Percentiles rank a stretch among this genome's conserved stretches.
Conservation (phyloP, 2,888 invertebrate genomes). For the Hypolimnas misippus region DNA sequence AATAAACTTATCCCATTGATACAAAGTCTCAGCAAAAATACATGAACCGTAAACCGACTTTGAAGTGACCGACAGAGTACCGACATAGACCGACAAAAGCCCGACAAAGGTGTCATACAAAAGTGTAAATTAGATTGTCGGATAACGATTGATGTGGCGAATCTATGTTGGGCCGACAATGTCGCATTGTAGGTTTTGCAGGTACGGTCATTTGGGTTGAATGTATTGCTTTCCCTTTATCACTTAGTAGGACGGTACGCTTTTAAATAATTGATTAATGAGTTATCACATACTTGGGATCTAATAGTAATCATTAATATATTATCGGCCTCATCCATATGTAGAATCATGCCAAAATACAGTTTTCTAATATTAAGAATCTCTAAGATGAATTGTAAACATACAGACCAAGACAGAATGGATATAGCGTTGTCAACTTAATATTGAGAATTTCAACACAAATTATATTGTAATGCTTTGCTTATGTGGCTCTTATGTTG, state of each 20-base stretch:
- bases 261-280: conserved; percentile 3
- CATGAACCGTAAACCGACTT: conserved; percentile 29
- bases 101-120: conserved; percentile 32
- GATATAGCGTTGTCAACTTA: too few relatives aligned
- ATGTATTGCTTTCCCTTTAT: conserved; percentile 10
- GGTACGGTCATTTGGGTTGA: conserved; percentile 12
- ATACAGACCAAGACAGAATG: too few relatives aligned
- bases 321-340: too few relatives aligned
- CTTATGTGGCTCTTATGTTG: too few relatives aligned
- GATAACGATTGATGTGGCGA: conserved; percentile 73
- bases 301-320: too few relatives aligned
- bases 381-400: too few relatives aligned
- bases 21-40: conserved; percentile 22
- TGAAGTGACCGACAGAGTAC: conserved; percentile 29
- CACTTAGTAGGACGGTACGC: neutral
- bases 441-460: too few relatives aligned
- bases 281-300: too few relatives aligned
- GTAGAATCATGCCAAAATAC: too few relatives aligned
- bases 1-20: conserved; percentile 27
- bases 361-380: too few relatives aligned
- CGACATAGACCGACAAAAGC: conserved; percentile 8
- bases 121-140: conserved; percentile 37
- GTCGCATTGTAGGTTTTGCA: conserved; percentile 43
- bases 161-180: conserved; percentile 72
- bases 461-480: too few relatives aligned